Evolutionary conservation across 2,888 invertebrate species (phyloP), one percentile per base, ranked within the genome.

Genomic region (Leptura quadrifasciata): DNA sequence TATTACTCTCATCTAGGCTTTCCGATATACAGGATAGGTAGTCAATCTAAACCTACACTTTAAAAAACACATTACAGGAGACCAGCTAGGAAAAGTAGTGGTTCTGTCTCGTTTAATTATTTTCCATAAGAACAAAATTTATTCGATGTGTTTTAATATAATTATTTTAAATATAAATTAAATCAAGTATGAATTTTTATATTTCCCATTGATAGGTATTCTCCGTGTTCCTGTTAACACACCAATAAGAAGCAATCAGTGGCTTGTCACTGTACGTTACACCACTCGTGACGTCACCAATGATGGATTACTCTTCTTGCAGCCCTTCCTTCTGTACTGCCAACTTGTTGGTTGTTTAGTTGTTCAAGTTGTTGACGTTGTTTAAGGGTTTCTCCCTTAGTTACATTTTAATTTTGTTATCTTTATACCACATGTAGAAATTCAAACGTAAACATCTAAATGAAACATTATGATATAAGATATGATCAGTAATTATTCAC

Each of bases 201-300:
- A 55, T 20, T 10, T 31, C 15, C 31, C 39, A 9, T 63, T 20
- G 18, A 31, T 39, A 64, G 47, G 24, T 52, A 65, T 52, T 65
- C 47, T 18, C 65, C 24, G 52, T 18, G n/a, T 76, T 76, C 83
- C 84, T 87, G 89, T 89, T 90, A 89, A 90, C 88, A 77, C 88
- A 88, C 87, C 89, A 88, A 90, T 90, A 89, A 90, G 88, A 89
- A 89, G 89, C 89, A 90, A 91, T 90, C 90, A 90, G 89, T 90
- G 90, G 87, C 87, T 88, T 90, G 90, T 90, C 85, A 86, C 86
- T 86, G 84, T 85, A 84, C 80, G 87, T 88, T 88, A 88, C 88
- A 88, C 88, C 88, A 88, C 87, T 84, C 79, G 85, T 88, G 87
- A 87, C 87, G 87, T 87, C 86, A 85, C 82, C 83, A 85, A 85